A percentile compares a stretch with the other conserved stretches of the same genome.
These are phyloP conservation scores for Epinephelus malabaricus DNA, from an alignment of 2,797 vertebrate species.

Conservation along the genomic window DNA sequence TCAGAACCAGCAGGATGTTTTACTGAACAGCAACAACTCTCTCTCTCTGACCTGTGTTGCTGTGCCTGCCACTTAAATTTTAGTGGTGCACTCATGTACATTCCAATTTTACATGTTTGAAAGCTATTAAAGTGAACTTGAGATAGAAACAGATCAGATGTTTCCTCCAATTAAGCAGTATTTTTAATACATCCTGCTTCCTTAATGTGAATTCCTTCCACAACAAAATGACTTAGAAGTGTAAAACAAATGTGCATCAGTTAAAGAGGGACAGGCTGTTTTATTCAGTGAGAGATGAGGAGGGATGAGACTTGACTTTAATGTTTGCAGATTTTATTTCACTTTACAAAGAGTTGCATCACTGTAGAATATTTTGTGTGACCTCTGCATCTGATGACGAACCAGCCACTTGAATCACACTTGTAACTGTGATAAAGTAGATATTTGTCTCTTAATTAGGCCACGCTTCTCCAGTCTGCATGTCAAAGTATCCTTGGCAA, in stretches of 20 bases:
- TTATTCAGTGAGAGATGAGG: too few species aligned
- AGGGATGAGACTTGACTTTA: too few species aligned
- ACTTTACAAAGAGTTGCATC: too few species aligned
- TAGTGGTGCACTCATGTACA: not conserved
- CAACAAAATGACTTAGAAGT: not conserved
- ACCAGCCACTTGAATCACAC: too few species aligned
- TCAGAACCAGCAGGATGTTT: conserved; percentile 4
- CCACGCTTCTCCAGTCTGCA: too few species aligned
- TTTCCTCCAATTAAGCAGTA: not conserved
- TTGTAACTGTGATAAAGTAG: too few species aligned
- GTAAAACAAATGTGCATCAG: not conserved
- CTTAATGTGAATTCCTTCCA: not conserved
- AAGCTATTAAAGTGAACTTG: not conserved
- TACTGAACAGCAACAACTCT: not conserved
- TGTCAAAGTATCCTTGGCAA: too few species aligned
- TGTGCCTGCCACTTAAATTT: not conserved
- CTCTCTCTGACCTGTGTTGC: not conserved
- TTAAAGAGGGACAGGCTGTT: not conserved
- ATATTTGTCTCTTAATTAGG: too few species aligned
- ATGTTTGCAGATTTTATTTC: too few species aligned
- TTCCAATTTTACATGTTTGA: not conserved
- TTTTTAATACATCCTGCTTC: too few species aligned
- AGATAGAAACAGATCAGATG: not conserved
- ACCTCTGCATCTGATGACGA: too few species aligned
- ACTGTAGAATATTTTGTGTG: too few species aligned